Evolutionary conservation across 2,888 invertebrate genomes (phyloP).

Genomic region (Aethes cnicana): DNA sequence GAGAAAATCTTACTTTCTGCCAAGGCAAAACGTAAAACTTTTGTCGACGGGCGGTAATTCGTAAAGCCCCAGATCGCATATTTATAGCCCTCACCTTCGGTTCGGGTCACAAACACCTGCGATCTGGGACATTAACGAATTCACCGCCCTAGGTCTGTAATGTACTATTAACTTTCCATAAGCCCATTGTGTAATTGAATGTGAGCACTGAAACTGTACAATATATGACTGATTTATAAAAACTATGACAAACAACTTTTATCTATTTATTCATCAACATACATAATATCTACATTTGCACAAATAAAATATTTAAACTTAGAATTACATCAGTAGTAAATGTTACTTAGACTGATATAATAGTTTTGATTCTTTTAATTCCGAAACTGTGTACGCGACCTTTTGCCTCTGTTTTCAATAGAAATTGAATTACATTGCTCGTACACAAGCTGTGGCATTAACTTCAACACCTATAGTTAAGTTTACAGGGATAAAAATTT

Average conservation of each 20-base stretch:
- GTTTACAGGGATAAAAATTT: constrained; percentile 64
- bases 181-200: too few relatives aligned
- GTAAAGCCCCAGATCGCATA: too few relatives aligned
- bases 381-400: constrained; percentile 38
- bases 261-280: constrained; percentile 82
- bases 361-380: constrained; percentile 63
- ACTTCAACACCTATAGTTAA: constrained; percentile 62
- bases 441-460: constrained; percentile 53
- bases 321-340: constrained; percentile 67
- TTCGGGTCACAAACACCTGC: too few relatives aligned
- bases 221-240: constrained; percentile 37
- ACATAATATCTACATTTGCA: constrained; percentile 82
- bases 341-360: constrained; percentile 62
- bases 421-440: constrained; percentile 26
- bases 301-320: constrained; percentile 74
- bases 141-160: too few relatives aligned
- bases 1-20: too few relatives aligned
- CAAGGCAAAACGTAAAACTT: too few relatives aligned
- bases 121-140: too few relatives aligned
- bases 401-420: constrained; percentile 25
- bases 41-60: too few relatives aligned
- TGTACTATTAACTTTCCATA: too few relatives aligned
- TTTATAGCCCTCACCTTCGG: too few relatives aligned
- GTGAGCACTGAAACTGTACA: too few relatives aligned
- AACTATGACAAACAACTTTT: constrained; percentile 58